A percentile compares a stretch with the other conserved stretches of the same genome.
These are phyloP conservation scores for Patiria pectinifera DNA, from an alignment of 53 echinoderm and acorn worm species.

Conservation along the genomic window DNA sequence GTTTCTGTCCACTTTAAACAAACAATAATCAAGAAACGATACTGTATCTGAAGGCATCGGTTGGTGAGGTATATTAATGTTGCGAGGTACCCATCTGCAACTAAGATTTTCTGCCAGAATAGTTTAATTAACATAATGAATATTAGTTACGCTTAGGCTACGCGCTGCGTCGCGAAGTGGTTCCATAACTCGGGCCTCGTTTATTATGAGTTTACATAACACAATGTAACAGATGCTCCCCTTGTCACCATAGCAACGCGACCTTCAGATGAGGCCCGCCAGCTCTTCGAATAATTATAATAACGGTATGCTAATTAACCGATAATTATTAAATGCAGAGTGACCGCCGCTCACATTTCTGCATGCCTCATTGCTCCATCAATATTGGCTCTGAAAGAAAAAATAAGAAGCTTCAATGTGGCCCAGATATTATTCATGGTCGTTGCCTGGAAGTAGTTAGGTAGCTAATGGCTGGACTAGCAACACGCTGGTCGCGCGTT, in stretches of 20 bases:
- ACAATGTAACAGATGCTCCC: background rate
- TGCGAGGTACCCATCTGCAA: no score
- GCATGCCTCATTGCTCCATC: background rate
- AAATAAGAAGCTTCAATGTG: background rate
- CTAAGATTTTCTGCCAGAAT: background rate
- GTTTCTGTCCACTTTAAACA: no score
- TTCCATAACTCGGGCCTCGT: background rate
- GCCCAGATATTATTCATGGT: no score
- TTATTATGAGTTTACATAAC: background rate
- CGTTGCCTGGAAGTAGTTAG: no score
- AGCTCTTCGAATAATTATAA: background rate
- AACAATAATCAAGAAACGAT: no score
- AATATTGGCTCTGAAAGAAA: background rate
- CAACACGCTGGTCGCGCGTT: no score
- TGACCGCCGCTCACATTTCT: background rate
- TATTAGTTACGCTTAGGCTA: background rate
- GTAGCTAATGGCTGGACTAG: no score
- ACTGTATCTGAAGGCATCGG: no score
- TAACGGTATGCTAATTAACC: background rate
- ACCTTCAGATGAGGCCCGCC: background rate
- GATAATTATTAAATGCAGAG: conserved; percentile 2
- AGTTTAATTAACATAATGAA: background rate
- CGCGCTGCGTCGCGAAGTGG: background rate
- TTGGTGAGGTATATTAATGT: no score
- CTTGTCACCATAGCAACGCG: conserved; percentile 32